These are phyloP conservation scores for Nineta flava DNA, from an alignment of 2,888 invertebrate genomes.

Conservation along the genomic window DNA sequence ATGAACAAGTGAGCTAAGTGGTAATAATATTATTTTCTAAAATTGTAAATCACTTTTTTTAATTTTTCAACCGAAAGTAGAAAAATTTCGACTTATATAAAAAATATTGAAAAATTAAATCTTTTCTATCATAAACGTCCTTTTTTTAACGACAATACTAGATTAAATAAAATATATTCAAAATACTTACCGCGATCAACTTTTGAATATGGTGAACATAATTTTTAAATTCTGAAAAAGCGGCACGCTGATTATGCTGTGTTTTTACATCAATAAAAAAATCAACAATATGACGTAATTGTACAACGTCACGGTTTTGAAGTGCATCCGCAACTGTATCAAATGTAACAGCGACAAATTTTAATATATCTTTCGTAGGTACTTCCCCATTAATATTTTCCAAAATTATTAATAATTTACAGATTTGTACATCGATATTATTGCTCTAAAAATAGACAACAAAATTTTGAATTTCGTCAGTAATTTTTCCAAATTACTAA, in stretches of 20 bases:
- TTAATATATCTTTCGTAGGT: conserved; percentile 29
- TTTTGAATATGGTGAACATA: conserved; percentile 25
- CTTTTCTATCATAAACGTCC: too few species aligned
- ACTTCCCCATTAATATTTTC: conserved; percentile 32
- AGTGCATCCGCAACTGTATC: conserved; percentile 30
- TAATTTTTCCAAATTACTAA: too few species aligned
- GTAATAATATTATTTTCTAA: too few species aligned
- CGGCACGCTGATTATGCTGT: conserved; percentile 16
- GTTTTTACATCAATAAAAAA: conserved; percentile 34
- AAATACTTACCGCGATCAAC: conserved; percentile 21
- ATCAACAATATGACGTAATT: conserved; percentile 33
- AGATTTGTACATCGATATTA: conserved; percentile 33
- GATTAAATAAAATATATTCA: too few species aligned
- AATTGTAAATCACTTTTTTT: too few species aligned
- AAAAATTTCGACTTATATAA: too few species aligned
- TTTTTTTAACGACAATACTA: too few species aligned
- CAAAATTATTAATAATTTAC: conserved; percentile 35
- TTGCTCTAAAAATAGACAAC: conserved; percentile 20
- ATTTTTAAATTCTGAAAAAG: conserved; percentile 15
- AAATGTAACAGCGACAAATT: conserved; percentile 32
- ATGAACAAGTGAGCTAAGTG: too few species aligned
- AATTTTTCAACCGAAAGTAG: too few species aligned
- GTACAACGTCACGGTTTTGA: conserved; percentile 26
- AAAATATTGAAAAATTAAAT: too few species aligned
- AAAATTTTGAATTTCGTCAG: background rate